Evolutionary conservation across 2,888 invertebrate genomes (phyloP), one percentile per base, ranked within the genome.

Genomic region (Drosophila hamatofila): DNA sequence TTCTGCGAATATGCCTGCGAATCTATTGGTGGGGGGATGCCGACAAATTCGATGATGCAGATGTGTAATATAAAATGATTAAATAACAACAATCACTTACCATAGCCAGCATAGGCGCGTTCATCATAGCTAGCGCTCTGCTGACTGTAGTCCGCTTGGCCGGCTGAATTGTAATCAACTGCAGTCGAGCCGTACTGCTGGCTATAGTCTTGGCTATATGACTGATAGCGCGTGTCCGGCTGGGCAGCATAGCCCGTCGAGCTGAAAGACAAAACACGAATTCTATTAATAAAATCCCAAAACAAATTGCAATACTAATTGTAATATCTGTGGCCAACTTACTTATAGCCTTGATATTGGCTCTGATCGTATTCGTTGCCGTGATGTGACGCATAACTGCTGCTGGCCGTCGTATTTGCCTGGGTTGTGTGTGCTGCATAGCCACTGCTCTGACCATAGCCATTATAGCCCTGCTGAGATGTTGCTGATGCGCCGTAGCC

Each of bases 311-410:
- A 30, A n/a, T n/a, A 30, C 30, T 11, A 23, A 5, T 35, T n/a
- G 4, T 30, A 12, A 23, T 9, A 46, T 27, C n/a, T 27, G 11
- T 11, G 18, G 25, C 12, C n/a, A 39, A 78, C 78, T 57, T 77
- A 93, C 93, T 90, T 91, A 77, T 93, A 93, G 71, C 90, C 89
- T 72, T 92, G 92, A 77, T 93, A 93, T 76, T 93, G 93, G 78
- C 91, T 92, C 70, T 92, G 93, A 83, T 93, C 93, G 72, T 93
- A 93, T 70, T 93, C 93, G 27, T 88, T 81, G 58, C 86, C 91
- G 82, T 90, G 83, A 61, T 88, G 87, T 25, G 89, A 65, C 23
- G 91, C 83, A 78, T 93, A 93, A 41, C 91, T 91, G 70, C 82
- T 89, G 66, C 83, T 89, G 7, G 92, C 79, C 30, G 92, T 84